Conservation (phyloP, 2,797 vertebrate genomes). For the Microcaecilia unicolor region DNA sequence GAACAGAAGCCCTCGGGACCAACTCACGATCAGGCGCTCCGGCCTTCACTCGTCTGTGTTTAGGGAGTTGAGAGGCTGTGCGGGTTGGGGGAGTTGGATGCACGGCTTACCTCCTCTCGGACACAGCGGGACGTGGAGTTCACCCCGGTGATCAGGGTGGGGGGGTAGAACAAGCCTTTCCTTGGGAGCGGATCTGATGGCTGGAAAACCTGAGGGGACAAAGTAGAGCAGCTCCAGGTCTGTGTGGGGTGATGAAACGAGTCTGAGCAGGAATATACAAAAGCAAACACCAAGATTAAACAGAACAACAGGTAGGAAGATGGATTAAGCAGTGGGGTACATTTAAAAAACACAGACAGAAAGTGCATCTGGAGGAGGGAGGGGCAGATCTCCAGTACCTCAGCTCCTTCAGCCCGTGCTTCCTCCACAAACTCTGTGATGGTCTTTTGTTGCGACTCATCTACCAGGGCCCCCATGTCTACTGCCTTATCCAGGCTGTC, state of each 20-base stretch:
- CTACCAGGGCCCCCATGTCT: slow-evolving; percentile 43
- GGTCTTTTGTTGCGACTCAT: slow-evolving; percentile 22
- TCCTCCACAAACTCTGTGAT: slow-evolving; percentile 54
- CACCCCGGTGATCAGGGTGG: slow-evolving; percentile 65
- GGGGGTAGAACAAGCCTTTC: slow-evolving; percentile 52
- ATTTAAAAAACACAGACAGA: not conserved
- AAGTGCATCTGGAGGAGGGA: not conserved
- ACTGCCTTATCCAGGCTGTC: slow-evolving; percentile 31
- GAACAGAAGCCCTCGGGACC: too few species aligned
- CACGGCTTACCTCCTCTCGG: slow-evolving; percentile 41
- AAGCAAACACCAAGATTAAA: too few species aligned
- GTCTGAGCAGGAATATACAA: too few species aligned
- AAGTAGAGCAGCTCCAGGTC: not conserved
- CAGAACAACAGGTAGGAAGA: too few species aligned
- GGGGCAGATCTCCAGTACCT: slow-evolving; percentile 35
- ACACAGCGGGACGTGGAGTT: slow-evolving; percentile 62
- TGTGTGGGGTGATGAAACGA: too few species aligned
- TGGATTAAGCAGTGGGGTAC: too few species aligned
- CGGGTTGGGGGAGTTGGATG: too few species aligned
- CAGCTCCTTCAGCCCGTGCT: slow-evolving; percentile 67
- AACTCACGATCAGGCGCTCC: too few species aligned
- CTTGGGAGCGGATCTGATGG: slow-evolving; percentile 25
- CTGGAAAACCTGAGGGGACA: slow-evolving; percentile 63
- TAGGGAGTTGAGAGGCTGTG: too few species aligned
- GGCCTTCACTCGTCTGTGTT: too few species aligned